A percentile compares a stretch with the other conserved stretches of the same genome.
These are phyloP conservation scores for Pagrus major DNA, from an alignment of 2,113 vertebrate species.

Conservation along the genomic window DNA sequence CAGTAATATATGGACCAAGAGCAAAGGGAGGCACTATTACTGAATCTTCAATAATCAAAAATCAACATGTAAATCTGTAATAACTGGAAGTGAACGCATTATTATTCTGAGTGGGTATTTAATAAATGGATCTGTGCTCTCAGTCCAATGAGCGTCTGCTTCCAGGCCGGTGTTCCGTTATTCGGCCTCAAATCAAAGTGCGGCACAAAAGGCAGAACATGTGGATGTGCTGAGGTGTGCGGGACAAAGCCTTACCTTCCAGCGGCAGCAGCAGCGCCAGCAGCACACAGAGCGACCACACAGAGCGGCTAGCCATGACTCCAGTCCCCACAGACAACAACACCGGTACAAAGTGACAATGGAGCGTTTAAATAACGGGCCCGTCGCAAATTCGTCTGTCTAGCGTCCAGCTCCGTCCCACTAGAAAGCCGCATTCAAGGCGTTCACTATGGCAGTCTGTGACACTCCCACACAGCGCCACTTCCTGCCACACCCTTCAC, in stretches of 20 bases:
- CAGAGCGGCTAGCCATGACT: constrained; percentile 20
- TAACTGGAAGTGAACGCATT: background rate
- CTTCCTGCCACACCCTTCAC: constrained; percentile 39
- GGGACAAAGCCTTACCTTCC: constrained; percentile 73
- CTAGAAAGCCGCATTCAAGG: constrained; percentile 53
- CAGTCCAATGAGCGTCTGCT: background rate
- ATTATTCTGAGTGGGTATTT: background rate
- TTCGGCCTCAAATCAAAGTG: constrained; percentile 9
- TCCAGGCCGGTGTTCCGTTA: constrained; percentile 16
- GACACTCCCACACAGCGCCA: constrained; percentile 32
- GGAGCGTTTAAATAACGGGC: background rate
- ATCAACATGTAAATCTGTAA: too few species aligned
- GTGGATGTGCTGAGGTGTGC: constrained; percentile 11
- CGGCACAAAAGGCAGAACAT: constrained; percentile 44
- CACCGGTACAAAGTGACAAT: background rate
- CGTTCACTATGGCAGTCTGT: constrained; percentile 27
- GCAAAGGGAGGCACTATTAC: background rate
- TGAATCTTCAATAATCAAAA: background rate
- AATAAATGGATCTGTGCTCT: background rate
- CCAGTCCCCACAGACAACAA: background rate
- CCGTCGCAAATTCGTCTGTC: background rate
- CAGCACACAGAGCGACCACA: constrained; percentile 50
- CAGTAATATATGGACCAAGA: background rate
- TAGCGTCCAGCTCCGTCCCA: background rate
- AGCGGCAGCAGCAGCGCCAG: constrained; percentile 71